Conservation (phyloP, 2,888 invertebrate genomes). For the Epistrophe eligans region DNA sequence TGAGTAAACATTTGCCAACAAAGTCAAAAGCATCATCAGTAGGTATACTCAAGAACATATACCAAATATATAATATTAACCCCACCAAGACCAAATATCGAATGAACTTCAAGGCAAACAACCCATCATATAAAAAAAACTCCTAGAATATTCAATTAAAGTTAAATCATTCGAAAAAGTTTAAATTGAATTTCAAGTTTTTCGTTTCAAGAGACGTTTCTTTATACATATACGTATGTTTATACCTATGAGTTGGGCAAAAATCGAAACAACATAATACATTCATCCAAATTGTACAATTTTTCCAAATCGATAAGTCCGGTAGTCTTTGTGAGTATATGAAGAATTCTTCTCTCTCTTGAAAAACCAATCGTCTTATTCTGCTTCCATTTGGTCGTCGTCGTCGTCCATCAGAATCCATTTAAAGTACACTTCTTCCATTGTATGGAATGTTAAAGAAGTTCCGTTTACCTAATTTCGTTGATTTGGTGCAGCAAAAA, state of each 20-base stretch:
- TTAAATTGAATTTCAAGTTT: constrained; percentile 71
- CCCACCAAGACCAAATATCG: background rate
- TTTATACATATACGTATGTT: no score
- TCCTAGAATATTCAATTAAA: constrained; percentile 60
- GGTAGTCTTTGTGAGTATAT: background rate
- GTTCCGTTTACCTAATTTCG: constrained; percentile 63
- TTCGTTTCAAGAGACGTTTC: constrained; percentile 17
- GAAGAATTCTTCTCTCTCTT: background rate
- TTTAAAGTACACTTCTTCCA: constrained; percentile 23
- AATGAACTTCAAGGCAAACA: constrained; percentile 31
- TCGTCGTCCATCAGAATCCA: constrained; percentile 11
- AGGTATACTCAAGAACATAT: background rate
- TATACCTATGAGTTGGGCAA: background rate
- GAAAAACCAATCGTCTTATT: constrained; percentile 3
- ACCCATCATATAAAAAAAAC: background rate
- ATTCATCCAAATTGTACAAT: constrained; percentile 41
- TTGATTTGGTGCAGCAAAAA: constrained; percentile 30
- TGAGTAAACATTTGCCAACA: background rate
- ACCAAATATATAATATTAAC: background rate
- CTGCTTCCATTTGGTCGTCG: background rate
- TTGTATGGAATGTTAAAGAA: constrained; percentile 54
- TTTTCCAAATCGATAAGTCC: constrained; percentile 29
- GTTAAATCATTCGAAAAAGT: constrained; percentile 71
- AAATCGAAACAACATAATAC: constrained; percentile 54
- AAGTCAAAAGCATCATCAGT: background rate